Evolutionary conservation across 2,797 vertebrate genomes (phyloP), one percentile per base, ranked within the genome.

Genomic region (Echiichthys vipera): DNA sequence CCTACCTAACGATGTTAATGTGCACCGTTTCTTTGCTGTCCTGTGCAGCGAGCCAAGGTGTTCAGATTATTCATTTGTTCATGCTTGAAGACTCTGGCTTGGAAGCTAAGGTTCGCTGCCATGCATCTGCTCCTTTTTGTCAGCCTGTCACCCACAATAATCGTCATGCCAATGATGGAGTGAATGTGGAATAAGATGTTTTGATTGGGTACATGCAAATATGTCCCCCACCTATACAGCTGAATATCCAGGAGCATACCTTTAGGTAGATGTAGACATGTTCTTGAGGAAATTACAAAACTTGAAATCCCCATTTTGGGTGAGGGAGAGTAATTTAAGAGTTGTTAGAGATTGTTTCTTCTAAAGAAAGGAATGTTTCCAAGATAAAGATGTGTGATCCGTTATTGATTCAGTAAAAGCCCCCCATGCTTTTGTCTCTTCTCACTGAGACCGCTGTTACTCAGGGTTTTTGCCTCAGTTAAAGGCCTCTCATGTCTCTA

Each of bases 401-500:
- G 40, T 54, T 65, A 77, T 71, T 68, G 65, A 65, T 81, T 71
- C 51, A 34, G 22, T 50, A 22, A 56, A 79, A 79, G 42, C 40
- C 25, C 10, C 46, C 69, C 37, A 51, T 51, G 62, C 37, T 73
- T 62, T 59, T 46, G 54, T 73, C 42, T 65, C 53, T 32, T 62
- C 62, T 54, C 56, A 42, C 37, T 76, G 65, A 65, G 24, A 64
- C 1, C 20, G 18, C n/a, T 53, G 27, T 58, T 32, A 37, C 37
- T 70, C 32, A 1, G 56, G 36, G 54, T 72, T 51, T 71, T 53
- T 29, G 40, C 51, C 57, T 66, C 66, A 54, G 46, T 77, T 58
- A 54, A 47, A 78, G 69, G 66, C 63, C 51, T 65, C 14, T 77
- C 56, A 72, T 40, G 29, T 74, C 34, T 77, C 69, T 61, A 73